These are phyloP conservation scores for Urophycis tenuis DNA, from an alignment of 2,797 vertebrate species.

Conservation along the genomic window DNA sequence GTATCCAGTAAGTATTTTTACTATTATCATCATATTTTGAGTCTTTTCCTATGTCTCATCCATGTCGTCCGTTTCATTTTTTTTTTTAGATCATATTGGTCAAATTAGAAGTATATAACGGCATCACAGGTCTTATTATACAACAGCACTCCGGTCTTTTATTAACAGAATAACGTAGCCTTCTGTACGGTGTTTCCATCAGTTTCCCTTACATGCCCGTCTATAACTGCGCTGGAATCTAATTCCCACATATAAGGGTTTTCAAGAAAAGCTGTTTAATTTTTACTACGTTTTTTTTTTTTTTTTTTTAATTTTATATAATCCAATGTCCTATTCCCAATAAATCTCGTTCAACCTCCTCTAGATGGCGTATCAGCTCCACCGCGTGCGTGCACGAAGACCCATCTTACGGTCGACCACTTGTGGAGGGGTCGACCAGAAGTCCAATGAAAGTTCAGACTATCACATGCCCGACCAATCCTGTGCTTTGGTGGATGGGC, in stretches of 20 bases:
- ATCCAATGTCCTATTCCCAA: not conserved
- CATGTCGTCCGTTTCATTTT: no score
- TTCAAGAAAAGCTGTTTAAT: no score
- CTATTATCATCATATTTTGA: no score
- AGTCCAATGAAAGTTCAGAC: constrained; percentile 51
- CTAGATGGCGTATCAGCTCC: not conserved
- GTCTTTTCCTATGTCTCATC: no score
- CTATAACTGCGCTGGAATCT: not conserved
- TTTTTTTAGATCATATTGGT: not conserved
- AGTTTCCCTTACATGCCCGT: not conserved
- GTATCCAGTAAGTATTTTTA: no score
- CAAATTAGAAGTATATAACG: no score
- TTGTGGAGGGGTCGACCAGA: constrained; percentile 13
- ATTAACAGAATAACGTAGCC: not conserved
- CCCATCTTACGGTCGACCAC: not conserved
- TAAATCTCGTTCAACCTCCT: not conserved
- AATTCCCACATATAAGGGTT: not conserved
- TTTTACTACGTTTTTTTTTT: no score
- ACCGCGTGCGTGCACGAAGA: not conserved
- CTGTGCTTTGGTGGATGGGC: constrained; percentile 38
- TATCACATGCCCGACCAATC: constrained; percentile 53
- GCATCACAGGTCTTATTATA: not conserved
- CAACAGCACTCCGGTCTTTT: not conserved
- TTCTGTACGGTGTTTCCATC: not conserved
- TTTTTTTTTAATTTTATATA: no score